Percentiles rank a stretch among this genome's conserved stretches.
phyloP scores from a whole-genome alignment of 2,113 vertebrate species.

The Choloepus hoffmanni region DNA sequence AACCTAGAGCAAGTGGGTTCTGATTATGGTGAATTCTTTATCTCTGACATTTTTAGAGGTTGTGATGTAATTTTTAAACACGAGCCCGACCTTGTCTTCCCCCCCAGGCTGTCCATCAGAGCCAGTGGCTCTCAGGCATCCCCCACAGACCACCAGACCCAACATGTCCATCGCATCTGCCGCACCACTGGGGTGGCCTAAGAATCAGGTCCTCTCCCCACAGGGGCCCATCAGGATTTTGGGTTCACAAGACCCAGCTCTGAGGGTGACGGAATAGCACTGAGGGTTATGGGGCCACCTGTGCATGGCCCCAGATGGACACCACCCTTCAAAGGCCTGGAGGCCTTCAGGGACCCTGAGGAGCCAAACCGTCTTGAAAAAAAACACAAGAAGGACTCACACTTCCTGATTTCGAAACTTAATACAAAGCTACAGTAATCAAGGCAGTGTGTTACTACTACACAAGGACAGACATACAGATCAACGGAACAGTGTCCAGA shows the following conservation, averaged over 20 bases:
- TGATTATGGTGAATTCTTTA: background rate
- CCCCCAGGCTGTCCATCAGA: constrained; percentile 12
- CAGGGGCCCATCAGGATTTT: background rate
- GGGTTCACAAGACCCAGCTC: background rate
- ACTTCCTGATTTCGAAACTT: constrained; percentile 2
- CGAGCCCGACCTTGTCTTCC: background rate
- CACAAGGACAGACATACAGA: background rate
- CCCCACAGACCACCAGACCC: background rate
- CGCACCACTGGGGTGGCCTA: background rate
- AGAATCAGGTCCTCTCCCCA: background rate
- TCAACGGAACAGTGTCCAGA: background rate
- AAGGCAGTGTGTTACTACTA: background rate
- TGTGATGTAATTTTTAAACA: constrained; percentile 33
- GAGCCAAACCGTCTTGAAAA: background rate
- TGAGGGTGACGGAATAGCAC: background rate
- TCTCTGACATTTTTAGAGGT: background rate
- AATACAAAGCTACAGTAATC: background rate
- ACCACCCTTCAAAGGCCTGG: background rate
- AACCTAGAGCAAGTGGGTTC: background rate
- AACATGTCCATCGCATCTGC: background rate
- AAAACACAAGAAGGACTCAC: background rate
- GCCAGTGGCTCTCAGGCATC: constrained; percentile 15
- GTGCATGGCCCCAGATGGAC: background rate
- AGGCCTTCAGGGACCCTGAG: background rate
- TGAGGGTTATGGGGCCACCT: background rate